Base-by-base conservation (phyloP, 2,888 invertebrate species). In the Philereme vetulata region DNA sequence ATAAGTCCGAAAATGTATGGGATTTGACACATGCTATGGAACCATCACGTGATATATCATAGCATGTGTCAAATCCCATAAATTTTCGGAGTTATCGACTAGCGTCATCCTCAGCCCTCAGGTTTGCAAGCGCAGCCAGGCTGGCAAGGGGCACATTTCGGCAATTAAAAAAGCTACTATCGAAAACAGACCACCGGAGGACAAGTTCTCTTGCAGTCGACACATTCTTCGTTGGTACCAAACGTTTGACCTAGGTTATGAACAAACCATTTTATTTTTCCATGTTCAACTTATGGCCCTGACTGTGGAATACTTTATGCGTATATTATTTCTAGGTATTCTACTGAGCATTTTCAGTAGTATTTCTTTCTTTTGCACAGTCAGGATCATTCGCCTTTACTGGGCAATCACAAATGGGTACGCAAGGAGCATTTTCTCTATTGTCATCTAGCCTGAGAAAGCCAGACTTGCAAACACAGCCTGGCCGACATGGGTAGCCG, bases 391-490 rank as follows among this genome's bases (percentile, higher is more conserved):
- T 5, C 0, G 7, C 9, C 68, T 72, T 67, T 56, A 69, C 21
- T 36, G 63, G 59, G 45, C 72, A 75, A 0, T 71, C 55, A 9
- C 72, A 68, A 9, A 64, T 63, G 0, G 74, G 76, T 7, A 76
- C 62, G 55, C 82, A 82, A 0, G 67, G 56, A 8, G 66, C 67
- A 1, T 48, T 43, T 3, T 58, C 52, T n/a, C n/a, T n/a, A n/a
- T n/a, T n/a, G n/a, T n/a, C n/a, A n/a, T n/a, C n/a, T 1, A 51
- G 8, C 57, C 81, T 70, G 3, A 74, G 46, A 52, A 66, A 82
- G 0, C 78, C 78, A 4, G 70, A 11, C 9, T 72, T 63, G 54
- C 83, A 84, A 0, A 66, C 51, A 48, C 81, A 84, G 0, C 77
- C 75, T 4, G 69, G 58, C 6, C 49, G 40, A 38, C 68, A 71